Conservation (phyloP, 2,888 invertebrate species). For the Pheosia tremula region DNA sequence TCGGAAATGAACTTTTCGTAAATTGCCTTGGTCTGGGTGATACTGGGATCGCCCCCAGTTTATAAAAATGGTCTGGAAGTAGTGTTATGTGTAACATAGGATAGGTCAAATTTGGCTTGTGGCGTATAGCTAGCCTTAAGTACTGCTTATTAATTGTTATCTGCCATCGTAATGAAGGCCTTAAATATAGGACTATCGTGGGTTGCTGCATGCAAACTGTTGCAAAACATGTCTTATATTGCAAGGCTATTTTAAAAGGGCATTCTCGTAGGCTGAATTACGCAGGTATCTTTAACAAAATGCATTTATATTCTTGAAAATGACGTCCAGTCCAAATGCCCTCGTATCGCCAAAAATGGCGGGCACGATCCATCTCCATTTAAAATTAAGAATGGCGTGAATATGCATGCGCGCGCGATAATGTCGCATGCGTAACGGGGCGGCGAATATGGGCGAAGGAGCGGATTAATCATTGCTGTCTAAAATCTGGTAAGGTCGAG, state of each 20-base stretch:
- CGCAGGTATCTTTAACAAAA: background rate
- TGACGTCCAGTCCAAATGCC: slow-evolving; percentile 13
- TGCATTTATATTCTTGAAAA: background rate
- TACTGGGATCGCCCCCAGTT: too few relatives aligned
- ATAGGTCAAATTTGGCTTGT: slow-evolving; percentile 7
- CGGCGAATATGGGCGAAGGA: slow-evolving; percentile 12
- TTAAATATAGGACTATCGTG: background rate
- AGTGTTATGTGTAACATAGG: too few relatives aligned
- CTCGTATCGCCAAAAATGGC: slow-evolving; percentile 33
- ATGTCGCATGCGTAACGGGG: slow-evolving; percentile 40
- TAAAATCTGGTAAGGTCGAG: background rate
- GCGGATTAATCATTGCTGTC: slow-evolving; percentile 3
- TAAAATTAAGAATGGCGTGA: slow-evolving; percentile 40
- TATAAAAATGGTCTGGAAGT: too few relatives aligned
- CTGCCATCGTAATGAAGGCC: background rate
- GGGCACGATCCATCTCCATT: slow-evolving; percentile 37
- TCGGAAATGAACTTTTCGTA: too few relatives aligned
- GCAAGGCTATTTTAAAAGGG: too few relatives aligned
- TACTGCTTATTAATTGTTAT: background rate
- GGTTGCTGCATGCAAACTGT: background rate
- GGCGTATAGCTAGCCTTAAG: background rate
- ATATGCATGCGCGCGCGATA: slow-evolving; percentile 33
- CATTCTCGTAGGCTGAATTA: background rate
- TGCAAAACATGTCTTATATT: too few relatives aligned
- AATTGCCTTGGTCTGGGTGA: too few relatives aligned